Evolutionary conservation across 2,113 vertebrate genomes (phyloP).

Genomic region (Balaeniceps rex): DNA sequence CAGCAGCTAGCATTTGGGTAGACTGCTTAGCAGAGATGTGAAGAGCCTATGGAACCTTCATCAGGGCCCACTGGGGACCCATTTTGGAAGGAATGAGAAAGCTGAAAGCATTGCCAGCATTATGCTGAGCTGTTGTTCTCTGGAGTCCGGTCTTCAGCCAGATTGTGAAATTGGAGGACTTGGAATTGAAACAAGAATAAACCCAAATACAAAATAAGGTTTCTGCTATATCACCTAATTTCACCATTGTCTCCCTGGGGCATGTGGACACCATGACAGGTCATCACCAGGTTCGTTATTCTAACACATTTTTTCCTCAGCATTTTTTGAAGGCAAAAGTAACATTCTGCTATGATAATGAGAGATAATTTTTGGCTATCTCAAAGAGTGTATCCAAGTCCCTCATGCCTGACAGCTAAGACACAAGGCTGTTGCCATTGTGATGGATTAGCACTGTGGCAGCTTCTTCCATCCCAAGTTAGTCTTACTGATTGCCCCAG

Average conservation of each 20-base stretch:
- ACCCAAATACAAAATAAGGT: slow-evolving; percentile 6
- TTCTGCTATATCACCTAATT: slow-evolving; percentile 11
- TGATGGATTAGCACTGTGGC: neutral
- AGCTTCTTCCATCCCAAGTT: neutral
- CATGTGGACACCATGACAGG: neutral
- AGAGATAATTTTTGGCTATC: neutral
- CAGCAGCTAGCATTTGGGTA: neutral
- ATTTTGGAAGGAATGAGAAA: slow-evolving; percentile 15
- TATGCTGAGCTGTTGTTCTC: slow-evolving; percentile 1
- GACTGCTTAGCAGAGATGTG: slow-evolving; percentile 18
- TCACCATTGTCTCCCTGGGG: slow-evolving; percentile 22
- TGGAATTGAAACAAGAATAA: slow-evolving; percentile 41
- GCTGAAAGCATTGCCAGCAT: neutral
- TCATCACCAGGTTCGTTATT: neutral
- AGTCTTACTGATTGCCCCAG: neutral
- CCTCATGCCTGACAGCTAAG: neutral
- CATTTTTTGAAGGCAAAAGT: neutral
- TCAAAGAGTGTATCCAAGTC: neutral
- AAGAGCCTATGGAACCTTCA: neutral
- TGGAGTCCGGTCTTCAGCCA: slow-evolving; percentile 7
- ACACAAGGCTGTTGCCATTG: neutral
- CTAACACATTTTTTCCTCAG: neutral
- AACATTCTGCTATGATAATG: neutral
- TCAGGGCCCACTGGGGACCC: neutral
- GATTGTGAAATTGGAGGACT: neutral